phyloP scores from a whole-genome alignment of 1,140 invertebrate genomes.

The Aphelenchoides avenae region DNA sequence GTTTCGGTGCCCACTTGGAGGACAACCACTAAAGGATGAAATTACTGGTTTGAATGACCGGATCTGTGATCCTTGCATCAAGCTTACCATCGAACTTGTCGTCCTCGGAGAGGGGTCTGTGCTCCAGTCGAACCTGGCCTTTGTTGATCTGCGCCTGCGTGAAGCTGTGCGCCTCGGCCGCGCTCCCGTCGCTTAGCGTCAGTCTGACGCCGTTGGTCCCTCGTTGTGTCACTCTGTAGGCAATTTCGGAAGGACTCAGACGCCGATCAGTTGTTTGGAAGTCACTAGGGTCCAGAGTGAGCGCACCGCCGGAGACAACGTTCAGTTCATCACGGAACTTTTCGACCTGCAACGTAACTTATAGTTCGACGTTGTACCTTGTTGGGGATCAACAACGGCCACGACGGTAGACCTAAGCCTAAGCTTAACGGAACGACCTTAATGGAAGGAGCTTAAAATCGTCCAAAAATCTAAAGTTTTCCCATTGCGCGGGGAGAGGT shows the following conservation, averaged over 20 bases:
- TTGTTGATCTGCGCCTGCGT: slow-evolving; percentile 27
- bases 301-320: slow-evolving; percentile 46
- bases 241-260: slow-evolving; percentile 32
- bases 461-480: no score
- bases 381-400: no score
- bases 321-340: slow-evolving; percentile 35
- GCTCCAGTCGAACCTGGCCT: slow-evolving; percentile 29
- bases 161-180: background rate
- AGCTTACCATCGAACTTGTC: slow-evolving; percentile 23
- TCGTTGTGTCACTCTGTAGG: slow-evolving; percentile 42
- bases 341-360: slow-evolving; percentile 28
- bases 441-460: no score
- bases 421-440: no score
- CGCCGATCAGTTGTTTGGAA: slow-evolving; percentile 26
- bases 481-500: no score
- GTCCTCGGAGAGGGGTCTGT: slow-evolving; percentile 23
- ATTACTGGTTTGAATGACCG: background rate
- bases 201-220: slow-evolving; percentile 23
- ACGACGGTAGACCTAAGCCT: no score
- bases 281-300: slow-evolving; percentile 21
- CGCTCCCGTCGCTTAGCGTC: background rate
- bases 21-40: slow-evolving; percentile 16
- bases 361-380: no score
- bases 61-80: no score
- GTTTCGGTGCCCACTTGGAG: slow-evolving; percentile 34